A percentile compares a stretch with the other conserved stretches of the same genome.
Conservation (phyloP, 1,140 invertebrate species). For the Colletes latitarsis region DNA sequence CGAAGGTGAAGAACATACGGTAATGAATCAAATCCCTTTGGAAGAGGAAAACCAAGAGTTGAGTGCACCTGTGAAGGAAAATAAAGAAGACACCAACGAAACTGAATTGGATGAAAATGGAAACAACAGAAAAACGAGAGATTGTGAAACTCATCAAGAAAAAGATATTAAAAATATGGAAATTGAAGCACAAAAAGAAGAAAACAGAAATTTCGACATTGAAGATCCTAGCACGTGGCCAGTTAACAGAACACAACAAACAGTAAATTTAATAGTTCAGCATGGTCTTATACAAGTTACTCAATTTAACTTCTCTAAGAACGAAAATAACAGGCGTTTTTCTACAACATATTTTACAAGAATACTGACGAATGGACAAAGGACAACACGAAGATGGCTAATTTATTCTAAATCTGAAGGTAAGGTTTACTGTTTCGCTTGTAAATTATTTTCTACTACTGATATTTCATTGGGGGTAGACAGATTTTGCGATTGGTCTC, state of each 20-base stretch:
- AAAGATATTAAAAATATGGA: slow-evolving; percentile 32
- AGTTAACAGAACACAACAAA: slow-evolving; percentile 21
- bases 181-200: slow-evolving; percentile 22
- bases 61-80: slow-evolving; percentile 30
- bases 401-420: slow-evolving; percentile 37
- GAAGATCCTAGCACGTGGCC: slow-evolving; percentile 22
- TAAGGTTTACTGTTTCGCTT: slow-evolving; percentile 35
- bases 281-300: slow-evolving; percentile 35
- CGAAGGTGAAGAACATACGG: slow-evolving; percentile 33
- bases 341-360: slow-evolving; percentile 35
- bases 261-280: slow-evolving; percentile 30
- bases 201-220: slow-evolving; percentile 28
- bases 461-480: slow-evolving; percentile 24
- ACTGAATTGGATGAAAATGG: slow-evolving; percentile 33
- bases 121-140: slow-evolving; percentile 28
- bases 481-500: slow-evolving; percentile 27
- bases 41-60: slow-evolving; percentile 27
- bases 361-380: slow-evolving; percentile 32
- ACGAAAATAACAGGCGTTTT: slow-evolving; percentile 35
- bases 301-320: slow-evolving; percentile 40
- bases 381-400: slow-evolving; percentile 27
- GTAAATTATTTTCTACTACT: slow-evolving; percentile 38
- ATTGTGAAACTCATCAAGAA: slow-evolving; percentile 36
- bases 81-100: slow-evolving; percentile 32
- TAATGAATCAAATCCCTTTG: slow-evolving; percentile 35